phyloP scores from a whole-genome alignment of 2,797 vertebrate genomes.

The Cuniculus paca region DNA sequence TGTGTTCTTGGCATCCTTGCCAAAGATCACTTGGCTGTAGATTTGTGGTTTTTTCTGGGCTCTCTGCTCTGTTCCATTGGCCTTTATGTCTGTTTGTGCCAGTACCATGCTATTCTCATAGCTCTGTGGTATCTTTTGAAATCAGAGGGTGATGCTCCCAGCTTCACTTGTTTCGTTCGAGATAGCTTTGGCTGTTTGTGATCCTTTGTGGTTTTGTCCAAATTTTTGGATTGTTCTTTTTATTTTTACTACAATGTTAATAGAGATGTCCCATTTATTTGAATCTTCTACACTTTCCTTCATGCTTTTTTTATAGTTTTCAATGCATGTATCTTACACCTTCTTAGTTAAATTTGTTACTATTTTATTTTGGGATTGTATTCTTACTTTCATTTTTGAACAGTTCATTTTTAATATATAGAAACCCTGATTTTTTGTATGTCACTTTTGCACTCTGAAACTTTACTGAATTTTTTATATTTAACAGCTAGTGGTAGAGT shows the following conservation, averaged over 20 bases:
- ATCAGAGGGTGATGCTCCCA: not conserved
- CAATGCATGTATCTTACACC: not conserved
- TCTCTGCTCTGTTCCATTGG: not conserved
- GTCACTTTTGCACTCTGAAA: not conserved
- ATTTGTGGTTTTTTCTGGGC: not conserved
- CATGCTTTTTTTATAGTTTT: not conserved
- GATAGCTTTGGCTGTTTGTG: not conserved
- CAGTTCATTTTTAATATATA: not conserved
- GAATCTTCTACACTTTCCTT: not conserved
- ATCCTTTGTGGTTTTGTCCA: not conserved
- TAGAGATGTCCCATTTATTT: not conserved
- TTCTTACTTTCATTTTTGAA: not conserved
- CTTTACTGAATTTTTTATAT: not conserved
- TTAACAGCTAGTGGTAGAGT: not conserved
- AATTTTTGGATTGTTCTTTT: not conserved
- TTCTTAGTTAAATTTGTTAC: not conserved
- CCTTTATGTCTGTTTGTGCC: not conserved
- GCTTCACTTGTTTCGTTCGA: not conserved
- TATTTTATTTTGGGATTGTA: not conserved
- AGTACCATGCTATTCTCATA: not conserved
- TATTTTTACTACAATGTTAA: not conserved
- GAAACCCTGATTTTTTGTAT: not conserved
- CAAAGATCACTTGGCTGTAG: not conserved
- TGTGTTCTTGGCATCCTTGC: not conserved
- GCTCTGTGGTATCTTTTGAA: not conserved